Evolutionary conservation across 2,888 invertebrate species (phyloP).

Genomic region (Zygaena filipendulae): DNA sequence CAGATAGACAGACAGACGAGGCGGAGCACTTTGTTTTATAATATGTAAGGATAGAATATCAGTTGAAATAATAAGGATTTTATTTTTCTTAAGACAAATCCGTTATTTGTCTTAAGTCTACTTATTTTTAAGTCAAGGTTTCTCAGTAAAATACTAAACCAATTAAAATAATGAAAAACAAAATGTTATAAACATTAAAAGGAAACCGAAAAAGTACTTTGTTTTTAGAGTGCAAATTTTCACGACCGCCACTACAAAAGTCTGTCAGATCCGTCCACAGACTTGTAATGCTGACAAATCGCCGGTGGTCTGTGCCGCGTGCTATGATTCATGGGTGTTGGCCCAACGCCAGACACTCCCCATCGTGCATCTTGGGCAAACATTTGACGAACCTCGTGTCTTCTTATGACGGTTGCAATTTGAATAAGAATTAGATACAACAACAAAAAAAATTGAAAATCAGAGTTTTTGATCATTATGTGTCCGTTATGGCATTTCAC

Average conservation of each 20-base stretch:
- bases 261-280: conserved; percentile 19
- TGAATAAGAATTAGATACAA: conserved; percentile 26
- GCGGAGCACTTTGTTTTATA: too few species aligned
- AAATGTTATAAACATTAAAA: background rate
- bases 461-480: too few species aligned
- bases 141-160: background rate
- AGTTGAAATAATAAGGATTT: background rate
- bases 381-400: too few species aligned
- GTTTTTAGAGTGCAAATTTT: conserved; percentile 9
- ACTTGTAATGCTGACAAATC: conserved; percentile 53
- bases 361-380: too few species aligned
- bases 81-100: background rate
- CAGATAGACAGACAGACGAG: too few species aligned
- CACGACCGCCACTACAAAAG: conserved; percentile 10
- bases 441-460: conserved; percentile 22
- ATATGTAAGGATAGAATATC: too few species aligned
- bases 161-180: background rate
- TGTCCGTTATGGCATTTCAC: too few species aligned
- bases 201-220: conserved; percentile 3
- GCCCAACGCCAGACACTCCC: conserved; percentile 42
- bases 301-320: conserved; percentile 38
- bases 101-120: background rate
- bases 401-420: too few species aligned
- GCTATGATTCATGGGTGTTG: conserved; percentile 53
- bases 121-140: background rate